Evolutionary conservation across 2,797 vertebrate genomes (phyloP).

Genomic region (Squalus acanthias): DNA sequence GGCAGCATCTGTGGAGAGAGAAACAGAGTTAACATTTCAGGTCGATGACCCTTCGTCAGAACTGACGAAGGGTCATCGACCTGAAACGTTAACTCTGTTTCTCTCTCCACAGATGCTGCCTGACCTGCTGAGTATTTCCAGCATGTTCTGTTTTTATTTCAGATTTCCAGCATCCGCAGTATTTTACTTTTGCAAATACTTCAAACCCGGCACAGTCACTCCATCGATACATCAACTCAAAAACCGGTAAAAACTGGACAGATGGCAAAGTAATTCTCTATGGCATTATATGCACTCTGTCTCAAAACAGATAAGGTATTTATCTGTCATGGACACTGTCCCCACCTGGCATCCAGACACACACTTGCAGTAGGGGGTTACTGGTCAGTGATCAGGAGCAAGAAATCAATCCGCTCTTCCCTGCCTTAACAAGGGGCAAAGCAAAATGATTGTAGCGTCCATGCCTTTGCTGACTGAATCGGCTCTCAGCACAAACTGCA

Average conservation of each 20-base stretch:
- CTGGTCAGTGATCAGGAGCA: background rate
- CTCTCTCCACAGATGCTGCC: too few species aligned
- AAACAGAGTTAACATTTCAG: too few species aligned
- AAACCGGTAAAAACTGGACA: background rate
- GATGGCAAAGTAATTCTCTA: background rate
- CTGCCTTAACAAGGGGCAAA: background rate
- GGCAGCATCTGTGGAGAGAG: too few species aligned
- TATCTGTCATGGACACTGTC: background rate
- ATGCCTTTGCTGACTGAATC: background rate
- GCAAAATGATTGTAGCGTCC: background rate
- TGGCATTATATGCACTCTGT: background rate
- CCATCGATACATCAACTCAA: background rate
- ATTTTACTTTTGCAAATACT: background rate
- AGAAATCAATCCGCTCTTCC: background rate
- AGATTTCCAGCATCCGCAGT: too few species aligned
- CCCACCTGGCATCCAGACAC: background rate
- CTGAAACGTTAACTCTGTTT: too few species aligned
- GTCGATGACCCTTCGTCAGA: too few species aligned
- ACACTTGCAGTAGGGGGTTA: background rate
- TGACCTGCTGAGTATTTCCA: too few species aligned
- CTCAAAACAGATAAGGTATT: background rate
- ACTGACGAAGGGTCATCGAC: too few species aligned
- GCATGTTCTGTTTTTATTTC: too few species aligned
- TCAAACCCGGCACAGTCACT: background rate
- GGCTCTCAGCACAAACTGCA: background rate